phyloP scores from a whole-genome alignment of 2,888 invertebrate species.

The Gymnoscelis rufifasciata region DNA sequence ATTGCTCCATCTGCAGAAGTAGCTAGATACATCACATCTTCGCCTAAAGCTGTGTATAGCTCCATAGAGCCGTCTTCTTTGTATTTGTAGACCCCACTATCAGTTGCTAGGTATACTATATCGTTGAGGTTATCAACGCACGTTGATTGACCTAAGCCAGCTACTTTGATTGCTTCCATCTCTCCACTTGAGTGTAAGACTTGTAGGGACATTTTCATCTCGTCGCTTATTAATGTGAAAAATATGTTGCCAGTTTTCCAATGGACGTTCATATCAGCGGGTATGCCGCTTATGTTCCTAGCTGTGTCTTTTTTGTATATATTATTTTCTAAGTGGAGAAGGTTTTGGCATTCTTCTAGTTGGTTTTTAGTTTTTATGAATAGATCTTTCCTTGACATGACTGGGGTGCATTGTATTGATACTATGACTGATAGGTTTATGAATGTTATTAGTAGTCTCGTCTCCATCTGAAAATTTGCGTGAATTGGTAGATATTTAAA shows the following conservation, averaged over 20 bases:
- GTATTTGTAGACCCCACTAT: slow-evolving; percentile 71
- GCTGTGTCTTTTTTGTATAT: slow-evolving; percentile 48
- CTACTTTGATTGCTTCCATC: slow-evolving; percentile 54
- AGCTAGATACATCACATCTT: slow-evolving; percentile 70
- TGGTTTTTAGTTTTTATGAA: slow-evolving; percentile 34
- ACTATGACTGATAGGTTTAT: slow-evolving; percentile 37
- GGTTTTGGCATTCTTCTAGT: slow-evolving; percentile 43
- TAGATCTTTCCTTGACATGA: slow-evolving; percentile 50
- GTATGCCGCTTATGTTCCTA: slow-evolving; percentile 54
- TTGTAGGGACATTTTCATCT: slow-evolving; percentile 66
- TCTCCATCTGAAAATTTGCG: slow-evolving; percentile 71
- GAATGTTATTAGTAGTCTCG: slow-evolving; percentile 27
- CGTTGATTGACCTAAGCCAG: slow-evolving; percentile 65
- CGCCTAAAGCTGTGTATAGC: slow-evolving; percentile 56
- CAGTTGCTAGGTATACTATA: slow-evolving; percentile 66
- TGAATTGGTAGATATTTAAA: no score
- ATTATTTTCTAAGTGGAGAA: slow-evolving; percentile 55
- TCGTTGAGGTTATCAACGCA: slow-evolving; percentile 71
- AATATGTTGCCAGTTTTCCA: slow-evolving; percentile 65
- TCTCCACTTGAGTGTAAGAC: slow-evolving; percentile 53
- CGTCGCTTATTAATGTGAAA: slow-evolving; percentile 62
- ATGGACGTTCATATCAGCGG: slow-evolving; percentile 65
- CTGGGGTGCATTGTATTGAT: slow-evolving; percentile 38
- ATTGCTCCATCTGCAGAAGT: slow-evolving; percentile 51
- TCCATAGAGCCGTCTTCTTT: slow-evolving; percentile 57